Conservation (phyloP, 2,113 vertebrate species). For the Eonycteris spelaea region DNA sequence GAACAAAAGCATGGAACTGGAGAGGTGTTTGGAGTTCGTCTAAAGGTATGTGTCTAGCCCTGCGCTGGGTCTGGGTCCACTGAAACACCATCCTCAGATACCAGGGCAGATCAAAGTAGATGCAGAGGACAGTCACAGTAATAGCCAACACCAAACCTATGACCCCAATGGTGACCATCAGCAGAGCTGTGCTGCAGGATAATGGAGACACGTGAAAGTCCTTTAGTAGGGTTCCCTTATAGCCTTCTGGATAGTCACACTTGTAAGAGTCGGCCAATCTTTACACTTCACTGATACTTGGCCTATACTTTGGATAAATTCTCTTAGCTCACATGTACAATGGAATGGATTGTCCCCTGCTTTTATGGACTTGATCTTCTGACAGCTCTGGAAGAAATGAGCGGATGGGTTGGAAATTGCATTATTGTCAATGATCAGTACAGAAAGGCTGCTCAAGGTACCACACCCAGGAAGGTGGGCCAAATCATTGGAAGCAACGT, state of each 20-base stretch:
- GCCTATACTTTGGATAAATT: conserved; percentile 78
- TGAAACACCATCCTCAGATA: conserved; percentile 89
- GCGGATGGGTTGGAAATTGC: conserved; percentile 81
- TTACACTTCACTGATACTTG: conserved; percentile 66
- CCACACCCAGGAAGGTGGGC: conserved; percentile 85
- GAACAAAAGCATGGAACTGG: conserved; percentile 93
- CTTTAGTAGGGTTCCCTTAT: conserved; percentile 79
- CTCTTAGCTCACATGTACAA: conserved; percentile 87
- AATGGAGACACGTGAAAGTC: conserved; percentile 82
- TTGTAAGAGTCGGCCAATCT: conserved; percentile 86
- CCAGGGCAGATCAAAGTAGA: conserved; percentile 88
- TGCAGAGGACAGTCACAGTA: conserved; percentile 78
- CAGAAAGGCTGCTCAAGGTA: conserved; percentile 76
- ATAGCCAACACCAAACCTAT: conserved; percentile 74
- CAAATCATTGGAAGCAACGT: conserved; percentile 88
- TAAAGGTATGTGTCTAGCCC: conserved; percentile 68
- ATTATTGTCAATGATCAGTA: conserved; percentile 83
- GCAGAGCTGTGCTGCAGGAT: conserved; percentile 82
- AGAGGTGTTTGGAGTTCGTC: conserved; percentile 70
- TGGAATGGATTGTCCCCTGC: conserved; percentile 88
- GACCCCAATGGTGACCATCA: conserved; percentile 82
- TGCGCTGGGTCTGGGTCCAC: conserved; percentile 89
- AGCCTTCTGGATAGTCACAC: conserved; percentile 86
- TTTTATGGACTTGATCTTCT: conserved; percentile 77
- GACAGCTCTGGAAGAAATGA: conserved; percentile 82